A percentile compares a stretch with the other conserved stretches of the same genome.
These are phyloP conservation scores for Trichomalopsis sarcophagae DNA, from an alignment of 1,140 invertebrate species.

Conservation along the genomic window DNA sequence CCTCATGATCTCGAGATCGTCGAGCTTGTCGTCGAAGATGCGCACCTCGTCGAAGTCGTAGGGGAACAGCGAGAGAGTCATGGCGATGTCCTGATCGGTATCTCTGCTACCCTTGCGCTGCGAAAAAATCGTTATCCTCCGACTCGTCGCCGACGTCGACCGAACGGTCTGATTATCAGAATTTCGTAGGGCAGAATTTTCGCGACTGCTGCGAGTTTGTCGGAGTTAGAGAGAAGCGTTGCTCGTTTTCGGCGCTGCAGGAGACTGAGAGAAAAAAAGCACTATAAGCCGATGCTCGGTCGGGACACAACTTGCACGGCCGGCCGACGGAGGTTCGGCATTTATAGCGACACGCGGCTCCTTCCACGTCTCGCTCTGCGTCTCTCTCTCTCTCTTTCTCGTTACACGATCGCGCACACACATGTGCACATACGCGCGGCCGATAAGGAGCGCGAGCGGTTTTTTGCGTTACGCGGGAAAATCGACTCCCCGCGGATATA, in stretches of 20 bases:
- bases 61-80: conserved; percentile 44
- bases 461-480: conserved; percentile 24
- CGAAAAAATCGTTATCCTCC: not conserved
- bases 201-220: too few relatives aligned
- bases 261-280: not conserved
- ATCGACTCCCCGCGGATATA: conserved; percentile 13
- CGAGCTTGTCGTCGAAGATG: conserved; percentile 64
- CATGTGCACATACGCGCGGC: not conserved
- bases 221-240: too few relatives aligned
- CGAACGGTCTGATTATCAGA: not conserved
- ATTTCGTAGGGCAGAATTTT: not conserved
- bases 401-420: not conserved
- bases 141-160: not conserved
- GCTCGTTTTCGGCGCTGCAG: not conserved
- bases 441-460: not conserved
- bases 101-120: not conserved
- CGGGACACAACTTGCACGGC: conserved; percentile 21
- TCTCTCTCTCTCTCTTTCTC: not conserved
- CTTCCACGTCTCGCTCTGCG: not conserved
- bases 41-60: conserved; percentile 55
- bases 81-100: not conserved
- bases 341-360: conserved; percentile 34
- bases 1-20: conserved; percentile 63
- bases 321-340: not conserved
- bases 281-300: conserved; percentile 13